phyloP scores from a whole-genome alignment of 2,113 vertebrate genomes.

The Dicerorhinus sumatrensis region DNA sequence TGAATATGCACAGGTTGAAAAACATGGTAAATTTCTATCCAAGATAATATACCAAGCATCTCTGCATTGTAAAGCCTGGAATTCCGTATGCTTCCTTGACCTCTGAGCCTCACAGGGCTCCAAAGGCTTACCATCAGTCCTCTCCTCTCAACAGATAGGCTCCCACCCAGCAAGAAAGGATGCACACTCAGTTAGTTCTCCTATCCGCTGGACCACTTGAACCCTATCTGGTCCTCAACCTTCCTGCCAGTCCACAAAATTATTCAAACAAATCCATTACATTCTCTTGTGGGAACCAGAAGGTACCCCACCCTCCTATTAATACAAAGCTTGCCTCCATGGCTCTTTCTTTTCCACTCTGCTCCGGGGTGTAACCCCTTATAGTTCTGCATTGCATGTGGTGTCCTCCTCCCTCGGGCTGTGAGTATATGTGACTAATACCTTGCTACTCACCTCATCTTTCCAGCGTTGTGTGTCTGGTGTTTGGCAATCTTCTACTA shows the following conservation, averaged over 20 bases:
- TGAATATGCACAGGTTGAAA: background rate
- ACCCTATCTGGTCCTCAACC: accelerated
- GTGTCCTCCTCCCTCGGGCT: background rate
- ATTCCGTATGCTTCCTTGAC: background rate
- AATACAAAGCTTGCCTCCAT: background rate
- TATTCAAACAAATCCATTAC: background rate
- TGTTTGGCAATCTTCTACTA: background rate
- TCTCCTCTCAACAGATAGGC: background rate
- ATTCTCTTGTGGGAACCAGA: background rate
- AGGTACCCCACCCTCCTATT: accelerated
- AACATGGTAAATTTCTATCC: background rate
- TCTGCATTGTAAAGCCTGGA: background rate
- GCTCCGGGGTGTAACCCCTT: background rate
- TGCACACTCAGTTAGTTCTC: background rate
- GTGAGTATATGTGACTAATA: background rate
- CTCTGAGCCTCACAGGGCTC: background rate
- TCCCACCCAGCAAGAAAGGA: background rate
- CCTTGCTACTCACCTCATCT: background rate
- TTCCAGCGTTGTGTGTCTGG: background rate
- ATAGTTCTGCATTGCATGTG: too few relatives aligned
- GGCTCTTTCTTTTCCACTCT: background rate
- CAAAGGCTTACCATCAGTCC: background rate
- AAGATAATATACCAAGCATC: background rate
- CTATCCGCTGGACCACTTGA: too few relatives aligned
- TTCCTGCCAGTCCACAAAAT: background rate